phyloP scores from a whole-genome alignment of 1,140 invertebrate species.

The Aphaenogaster floridana region DNA sequence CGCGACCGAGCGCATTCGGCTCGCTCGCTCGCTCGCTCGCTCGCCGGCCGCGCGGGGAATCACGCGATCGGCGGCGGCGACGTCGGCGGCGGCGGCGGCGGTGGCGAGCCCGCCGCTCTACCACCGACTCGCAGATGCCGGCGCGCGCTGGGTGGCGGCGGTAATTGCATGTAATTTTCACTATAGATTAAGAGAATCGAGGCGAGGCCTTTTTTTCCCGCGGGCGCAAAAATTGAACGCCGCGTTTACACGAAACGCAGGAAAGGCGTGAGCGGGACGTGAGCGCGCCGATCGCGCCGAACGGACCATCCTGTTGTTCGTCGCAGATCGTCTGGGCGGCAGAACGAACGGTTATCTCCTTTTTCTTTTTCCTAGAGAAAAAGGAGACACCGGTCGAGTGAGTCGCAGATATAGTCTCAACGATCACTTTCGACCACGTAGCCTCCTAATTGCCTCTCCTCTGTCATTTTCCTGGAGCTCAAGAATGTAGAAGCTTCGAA shows the following conservation, averaged over 20 bases:
- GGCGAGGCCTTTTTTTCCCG: constrained; percentile 65
- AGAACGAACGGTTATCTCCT: neutral
- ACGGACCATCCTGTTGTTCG: constrained; percentile 50
- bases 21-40: constrained; percentile 68
- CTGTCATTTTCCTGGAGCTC: neutral
- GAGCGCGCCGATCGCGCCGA: constrained; percentile 35
- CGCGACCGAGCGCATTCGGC: constrained; percentile 51
- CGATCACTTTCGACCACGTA: neutral
- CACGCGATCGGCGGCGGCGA: constrained; percentile 70
- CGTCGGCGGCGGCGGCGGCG: constrained; percentile 54
- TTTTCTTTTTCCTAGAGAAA: neutral
- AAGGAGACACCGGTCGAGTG: neutral
- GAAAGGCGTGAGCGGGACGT: constrained; percentile 57
- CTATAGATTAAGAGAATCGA: constrained; percentile 78
- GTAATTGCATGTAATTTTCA: constrained; percentile 78
- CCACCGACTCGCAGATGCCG: constrained; percentile 76
- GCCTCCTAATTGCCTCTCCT: neutral
- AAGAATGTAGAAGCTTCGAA: neutral
- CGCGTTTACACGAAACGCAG: constrained; percentile 71
- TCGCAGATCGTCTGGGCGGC: constrained; percentile 24
- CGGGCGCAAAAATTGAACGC: constrained; percentile 69
- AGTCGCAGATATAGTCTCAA: constrained; percentile 22
- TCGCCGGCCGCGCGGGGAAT: constrained; percentile 73
- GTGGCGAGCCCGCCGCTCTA: constrained; percentile 69
- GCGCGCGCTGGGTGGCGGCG: constrained; percentile 75